Conservation (phyloP, 1,140 invertebrate genomes). For the Magallana angulata region DNA sequence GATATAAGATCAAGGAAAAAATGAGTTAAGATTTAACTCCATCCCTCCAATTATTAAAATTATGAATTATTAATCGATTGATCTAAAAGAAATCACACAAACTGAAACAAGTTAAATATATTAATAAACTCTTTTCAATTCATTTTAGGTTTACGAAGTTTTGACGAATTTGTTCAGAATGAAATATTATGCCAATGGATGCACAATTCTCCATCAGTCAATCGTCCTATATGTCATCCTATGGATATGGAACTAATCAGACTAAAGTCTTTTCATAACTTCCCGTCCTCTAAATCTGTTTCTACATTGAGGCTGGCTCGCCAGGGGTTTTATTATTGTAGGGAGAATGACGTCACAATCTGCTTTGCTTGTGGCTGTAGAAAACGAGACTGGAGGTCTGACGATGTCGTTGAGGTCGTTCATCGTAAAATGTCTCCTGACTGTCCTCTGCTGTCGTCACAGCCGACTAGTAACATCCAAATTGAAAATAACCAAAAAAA, state of each 20-base stretch:
- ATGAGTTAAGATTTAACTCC: too few species aligned
- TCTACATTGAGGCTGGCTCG: constrained; percentile 18
- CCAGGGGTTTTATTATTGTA: constrained; percentile 35
- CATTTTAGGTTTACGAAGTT: neutral
- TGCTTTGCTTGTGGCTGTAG: constrained; percentile 36
- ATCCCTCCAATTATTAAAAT: too few species aligned
- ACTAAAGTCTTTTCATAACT: constrained; percentile 6
- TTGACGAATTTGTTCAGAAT: neutral
- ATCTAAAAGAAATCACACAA: too few species aligned
- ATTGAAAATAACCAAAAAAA: neutral
- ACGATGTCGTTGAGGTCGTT: neutral
- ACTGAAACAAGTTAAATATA: too few species aligned
- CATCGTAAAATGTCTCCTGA: constrained; percentile 30
- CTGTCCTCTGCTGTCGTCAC: neutral
- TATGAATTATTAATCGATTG: too few species aligned
- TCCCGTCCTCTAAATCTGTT: neutral
- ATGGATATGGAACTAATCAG: constrained; percentile 3
- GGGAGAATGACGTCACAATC: neutral
- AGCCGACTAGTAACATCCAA: neutral
- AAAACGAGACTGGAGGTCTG: constrained; percentile 12
- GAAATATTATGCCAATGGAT: neutral
- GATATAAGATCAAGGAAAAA: too few species aligned
- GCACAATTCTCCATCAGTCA: neutral
- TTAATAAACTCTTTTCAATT: too few species aligned
- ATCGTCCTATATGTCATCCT: neutral